Percentiles rank a stretch among this genome's conserved stretches.
These are phyloP conservation scores for Caenorhabditis parvicauda DNA, from an alignment of 2,888 invertebrate species.

Conservation along the genomic window DNA sequence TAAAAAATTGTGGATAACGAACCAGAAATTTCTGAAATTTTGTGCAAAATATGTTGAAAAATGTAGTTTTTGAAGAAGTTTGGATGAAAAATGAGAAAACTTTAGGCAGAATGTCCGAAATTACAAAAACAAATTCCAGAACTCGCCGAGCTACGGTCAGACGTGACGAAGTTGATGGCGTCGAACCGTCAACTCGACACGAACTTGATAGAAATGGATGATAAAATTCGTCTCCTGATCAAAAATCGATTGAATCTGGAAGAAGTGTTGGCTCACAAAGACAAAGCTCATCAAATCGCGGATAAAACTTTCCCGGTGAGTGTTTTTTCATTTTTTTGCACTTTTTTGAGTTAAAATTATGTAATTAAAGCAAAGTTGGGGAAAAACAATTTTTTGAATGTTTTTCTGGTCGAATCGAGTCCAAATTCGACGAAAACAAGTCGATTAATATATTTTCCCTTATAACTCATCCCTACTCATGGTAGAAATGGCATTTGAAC, in stretches of 20 bases:
- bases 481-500: too few relatives aligned
- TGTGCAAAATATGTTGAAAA: too few relatives aligned
- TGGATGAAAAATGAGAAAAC: not conserved
- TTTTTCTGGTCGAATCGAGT: too few relatives aligned
- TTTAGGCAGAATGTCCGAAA: too few relatives aligned
- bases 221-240: slow-evolving; percentile 78
- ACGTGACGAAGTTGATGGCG: slow-evolving; percentile 74
- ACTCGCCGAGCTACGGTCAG: slow-evolving; percentile 71
- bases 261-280: slow-evolving; percentile 44
- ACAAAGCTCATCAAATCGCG: not conserved
- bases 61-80: too few relatives aligned
- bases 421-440: too few relatives aligned
- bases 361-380: too few relatives aligned
- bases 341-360: too few relatives aligned
- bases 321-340: too few relatives aligned
- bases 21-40: slow-evolving; percentile 75
- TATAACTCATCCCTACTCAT: too few relatives aligned
- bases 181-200: slow-evolving; percentile 68
- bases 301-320: not conserved
- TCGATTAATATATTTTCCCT: too few relatives aligned
- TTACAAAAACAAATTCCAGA: slow-evolving; percentile 51
- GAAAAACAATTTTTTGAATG: too few relatives aligned
- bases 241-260: slow-evolving; percentile 77
- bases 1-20: slow-evolving; percentile 67
- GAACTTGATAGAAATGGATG: slow-evolving; percentile 76